Conservation (phyloP, 2,888 invertebrate species). For the Prionchulus punctatus region DNA sequence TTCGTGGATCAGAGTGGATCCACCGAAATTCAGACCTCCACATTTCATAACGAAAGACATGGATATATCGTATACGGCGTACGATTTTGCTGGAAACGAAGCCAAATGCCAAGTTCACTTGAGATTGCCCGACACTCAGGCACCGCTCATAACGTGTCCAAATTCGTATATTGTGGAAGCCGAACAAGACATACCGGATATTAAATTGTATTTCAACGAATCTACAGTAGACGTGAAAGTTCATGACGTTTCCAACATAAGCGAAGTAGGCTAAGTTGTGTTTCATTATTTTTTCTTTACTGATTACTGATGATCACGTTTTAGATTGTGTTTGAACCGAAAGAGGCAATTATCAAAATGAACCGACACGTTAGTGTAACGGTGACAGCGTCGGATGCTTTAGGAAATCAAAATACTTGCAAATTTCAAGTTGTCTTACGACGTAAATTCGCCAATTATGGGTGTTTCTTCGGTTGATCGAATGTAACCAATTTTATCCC, state of each 20-base stretch:
- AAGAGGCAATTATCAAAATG: conserved; percentile 19
- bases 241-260: conserved; percentile 29
- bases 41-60: conserved; percentile 44
- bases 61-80: conserved; percentile 83
- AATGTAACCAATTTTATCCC: background rate
- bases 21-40: conserved; percentile 52
- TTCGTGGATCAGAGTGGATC: conserved; percentile 75
- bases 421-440: conserved; percentile 29
- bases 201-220: conserved; percentile 23
- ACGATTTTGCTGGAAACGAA: conserved; percentile 90
- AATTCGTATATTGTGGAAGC: conserved; percentile 26
- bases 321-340: conserved; percentile 21
- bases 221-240: conserved; percentile 23
- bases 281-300: no score
- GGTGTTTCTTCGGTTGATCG: background rate
- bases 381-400: conserved; percentile 24
- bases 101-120: conserved; percentile 92
- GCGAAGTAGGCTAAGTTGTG: conserved; percentile 18
- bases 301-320: background rate
- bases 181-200: conserved; percentile 13
- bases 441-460: background rate
- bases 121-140: conserved; percentile 35
- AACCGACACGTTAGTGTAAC: conserved; percentile 20
- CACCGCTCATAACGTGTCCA: conserved; percentile 31
- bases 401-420: conserved; percentile 28